These are phyloP conservation scores for Andricus grossulariae DNA, from an alignment of 1,140 invertebrate species.

Conservation along the genomic window DNA sequence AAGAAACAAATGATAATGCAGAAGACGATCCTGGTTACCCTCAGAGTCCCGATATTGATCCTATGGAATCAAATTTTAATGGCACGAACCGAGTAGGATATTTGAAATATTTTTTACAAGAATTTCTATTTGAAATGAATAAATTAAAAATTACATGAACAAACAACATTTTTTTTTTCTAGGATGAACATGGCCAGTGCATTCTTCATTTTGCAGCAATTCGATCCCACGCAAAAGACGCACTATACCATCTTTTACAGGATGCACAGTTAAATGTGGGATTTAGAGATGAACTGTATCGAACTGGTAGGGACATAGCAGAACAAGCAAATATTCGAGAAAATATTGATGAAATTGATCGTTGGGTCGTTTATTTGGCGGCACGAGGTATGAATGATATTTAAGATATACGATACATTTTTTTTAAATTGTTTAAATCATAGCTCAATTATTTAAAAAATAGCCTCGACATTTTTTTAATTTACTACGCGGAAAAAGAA, in stretches of 20 bases:
- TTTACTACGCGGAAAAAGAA: too few relatives aligned
- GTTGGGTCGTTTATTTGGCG: slow-evolving; percentile 84
- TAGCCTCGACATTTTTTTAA: too few relatives aligned
- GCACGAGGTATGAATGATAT: slow-evolving; percentile 81
- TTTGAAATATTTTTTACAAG: background rate
- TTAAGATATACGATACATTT: too few relatives aligned
- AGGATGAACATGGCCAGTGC: slow-evolving; percentile 92
- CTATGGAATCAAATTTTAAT: slow-evolving; percentile 78
- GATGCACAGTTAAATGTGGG: slow-evolving; percentile 87
- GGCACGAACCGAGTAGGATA: slow-evolving; percentile 78
- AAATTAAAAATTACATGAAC: background rate
- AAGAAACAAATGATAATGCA: slow-evolving; percentile 58
- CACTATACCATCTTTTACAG: slow-evolving; percentile 85
- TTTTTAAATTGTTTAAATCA: too few relatives aligned
- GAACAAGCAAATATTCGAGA: slow-evolving; percentile 85
- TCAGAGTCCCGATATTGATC: slow-evolving; percentile 70
- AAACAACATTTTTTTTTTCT: slow-evolving; percentile 39
- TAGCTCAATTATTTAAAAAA: too few relatives aligned
- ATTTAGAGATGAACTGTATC: slow-evolving; percentile 87
- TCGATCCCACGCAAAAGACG: slow-evolving; percentile 84
- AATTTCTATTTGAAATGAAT: background rate
- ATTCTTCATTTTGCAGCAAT: slow-evolving; percentile 92
- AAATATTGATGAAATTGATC: slow-evolving; percentile 89
- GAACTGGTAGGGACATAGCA: slow-evolving; percentile 91
- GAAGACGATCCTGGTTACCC: slow-evolving; percentile 60